These are phyloP conservation scores for Scophthalmus maximus DNA, from an alignment of 2,113 vertebrate genomes.

Conservation along the genomic window DNA sequence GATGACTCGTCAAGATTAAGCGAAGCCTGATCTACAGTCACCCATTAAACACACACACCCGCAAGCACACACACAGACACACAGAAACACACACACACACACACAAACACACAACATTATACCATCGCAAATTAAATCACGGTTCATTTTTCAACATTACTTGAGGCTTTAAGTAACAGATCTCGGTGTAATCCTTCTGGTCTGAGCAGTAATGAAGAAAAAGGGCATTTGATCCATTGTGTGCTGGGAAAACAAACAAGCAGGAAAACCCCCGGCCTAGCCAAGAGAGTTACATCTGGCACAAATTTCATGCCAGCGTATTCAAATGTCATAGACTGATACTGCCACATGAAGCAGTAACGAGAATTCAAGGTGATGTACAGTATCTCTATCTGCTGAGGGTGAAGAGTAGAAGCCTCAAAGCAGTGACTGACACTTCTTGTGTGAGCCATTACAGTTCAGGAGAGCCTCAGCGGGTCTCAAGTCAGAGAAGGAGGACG, in stretches of 20 bases:
- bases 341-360: constrained; percentile 6
- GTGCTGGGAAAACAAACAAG: constrained; percentile 10
- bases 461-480: constrained; percentile 55
- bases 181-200: constrained; percentile 1
- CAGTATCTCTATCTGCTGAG: constrained; percentile 36
- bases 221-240: background rate
- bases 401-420: constrained; percentile 38
- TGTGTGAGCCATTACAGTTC: constrained; percentile 62
- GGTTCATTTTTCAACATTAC: constrained; percentile 23
- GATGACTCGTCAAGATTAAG: too few relatives aligned
- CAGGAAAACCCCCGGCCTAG: background rate
- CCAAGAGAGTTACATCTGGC: background rate
- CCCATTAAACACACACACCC: too few relatives aligned
- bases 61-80: too few relatives aligned
- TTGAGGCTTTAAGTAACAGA: constrained; percentile 1
- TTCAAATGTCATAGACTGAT: constrained; percentile 6
- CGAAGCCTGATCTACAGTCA: too few relatives aligned
- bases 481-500: constrained; percentile 76
- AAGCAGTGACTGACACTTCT: constrained; percentile 47
- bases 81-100: background rate
- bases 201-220: constrained; percentile 8
- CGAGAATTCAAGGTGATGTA: constrained; percentile 28
- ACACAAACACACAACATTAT: background rate
- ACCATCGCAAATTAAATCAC: constrained; percentile 29
- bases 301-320: constrained; percentile 4